A percentile compares a stretch with the other conserved stretches of the same genome.
These are phyloP conservation scores for Epinotia ramella DNA, from an alignment of 2,888 invertebrate species.

Conservation along the genomic window DNA sequence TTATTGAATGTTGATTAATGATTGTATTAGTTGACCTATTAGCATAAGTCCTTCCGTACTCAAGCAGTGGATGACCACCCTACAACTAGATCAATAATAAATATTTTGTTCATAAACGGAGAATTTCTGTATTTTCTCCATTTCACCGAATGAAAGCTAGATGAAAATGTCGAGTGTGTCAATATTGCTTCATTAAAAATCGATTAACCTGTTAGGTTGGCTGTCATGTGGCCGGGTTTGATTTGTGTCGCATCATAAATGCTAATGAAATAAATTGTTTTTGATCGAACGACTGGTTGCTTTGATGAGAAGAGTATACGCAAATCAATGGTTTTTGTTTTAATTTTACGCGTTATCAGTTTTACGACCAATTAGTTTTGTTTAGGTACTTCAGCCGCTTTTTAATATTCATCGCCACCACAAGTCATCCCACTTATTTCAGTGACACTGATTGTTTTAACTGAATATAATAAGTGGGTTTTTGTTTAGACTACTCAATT, in stretches of 20 bases:
- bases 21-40: not conserved
- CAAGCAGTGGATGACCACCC: not conserved
- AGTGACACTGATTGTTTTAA: not conserved
- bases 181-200: slow-evolving; percentile 41
- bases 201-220: slow-evolving; percentile 41
- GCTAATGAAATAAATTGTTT: slow-evolving; percentile 29
- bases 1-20: not conserved
- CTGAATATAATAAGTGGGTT: too few species aligned
- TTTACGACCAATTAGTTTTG: slow-evolving; percentile 8
- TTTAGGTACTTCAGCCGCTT: not conserved
- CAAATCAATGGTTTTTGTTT: slow-evolving; percentile 8
- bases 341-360: slow-evolving; percentile 1
- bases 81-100: slow-evolving; percentile 13
- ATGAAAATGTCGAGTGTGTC: slow-evolving; percentile 39
- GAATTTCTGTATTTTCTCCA: slow-evolving; percentile 43
- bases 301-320: not conserved
- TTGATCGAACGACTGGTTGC: not conserved
- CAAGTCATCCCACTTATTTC: not conserved
- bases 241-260: slow-evolving; percentile 38
- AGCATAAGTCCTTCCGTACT: not conserved
- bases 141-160: slow-evolving; percentile 41
- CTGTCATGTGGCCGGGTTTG: slow-evolving; percentile 14
- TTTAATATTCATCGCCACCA: not conserved
- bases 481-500: too few species aligned
- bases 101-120: slow-evolving; percentile 35